phyloP scores from a whole-genome alignment of 2,113 vertebrate species.

The Mus spicilegus region DNA sequence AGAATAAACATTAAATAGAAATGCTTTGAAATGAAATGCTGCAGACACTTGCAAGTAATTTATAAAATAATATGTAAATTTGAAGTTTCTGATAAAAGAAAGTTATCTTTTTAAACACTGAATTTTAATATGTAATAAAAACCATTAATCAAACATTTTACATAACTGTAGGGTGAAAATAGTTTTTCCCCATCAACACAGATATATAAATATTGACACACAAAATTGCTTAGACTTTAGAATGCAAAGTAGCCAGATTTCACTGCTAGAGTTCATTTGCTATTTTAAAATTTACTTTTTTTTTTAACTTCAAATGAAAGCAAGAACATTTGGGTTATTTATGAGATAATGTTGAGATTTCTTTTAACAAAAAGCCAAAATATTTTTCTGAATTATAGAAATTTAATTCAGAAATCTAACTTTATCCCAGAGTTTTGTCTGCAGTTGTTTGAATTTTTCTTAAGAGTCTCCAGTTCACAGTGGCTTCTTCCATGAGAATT shows the following conservation, averaged over 20 bases:
- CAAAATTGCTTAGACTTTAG: slow-evolving; percentile 17
- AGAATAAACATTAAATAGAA: slow-evolving; percentile 60
- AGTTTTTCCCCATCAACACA: neutral
- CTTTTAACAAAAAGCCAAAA: neutral
- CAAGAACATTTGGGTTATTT: neutral
- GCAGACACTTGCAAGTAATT: neutral
- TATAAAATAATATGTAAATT: neutral
- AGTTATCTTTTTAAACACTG: slow-evolving; percentile 41
- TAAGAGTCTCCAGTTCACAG: neutral
- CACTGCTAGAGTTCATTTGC: neutral
- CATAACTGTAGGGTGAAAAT: neutral
- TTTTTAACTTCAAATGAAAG: slow-evolving; percentile 43
- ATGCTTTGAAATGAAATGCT: slow-evolving; percentile 61
- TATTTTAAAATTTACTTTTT: slow-evolving; percentile 9
- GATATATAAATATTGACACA: slow-evolving; percentile 19
- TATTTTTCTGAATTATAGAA: neutral
- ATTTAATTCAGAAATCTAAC: too few relatives aligned
- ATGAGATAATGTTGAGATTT: neutral
- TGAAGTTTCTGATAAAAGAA: neutral
- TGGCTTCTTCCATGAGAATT: neutral
- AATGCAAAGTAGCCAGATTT: slow-evolving; percentile 1
- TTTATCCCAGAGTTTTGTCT: neutral
- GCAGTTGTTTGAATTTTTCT: neutral
- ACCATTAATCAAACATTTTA: neutral
- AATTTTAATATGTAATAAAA: slow-evolving; percentile 21